Evolutionary conservation across 2,797 vertebrate genomes (phyloP), one percentile per base, ranked within the genome.

Genomic region (Poliocrania exsul): DNA sequence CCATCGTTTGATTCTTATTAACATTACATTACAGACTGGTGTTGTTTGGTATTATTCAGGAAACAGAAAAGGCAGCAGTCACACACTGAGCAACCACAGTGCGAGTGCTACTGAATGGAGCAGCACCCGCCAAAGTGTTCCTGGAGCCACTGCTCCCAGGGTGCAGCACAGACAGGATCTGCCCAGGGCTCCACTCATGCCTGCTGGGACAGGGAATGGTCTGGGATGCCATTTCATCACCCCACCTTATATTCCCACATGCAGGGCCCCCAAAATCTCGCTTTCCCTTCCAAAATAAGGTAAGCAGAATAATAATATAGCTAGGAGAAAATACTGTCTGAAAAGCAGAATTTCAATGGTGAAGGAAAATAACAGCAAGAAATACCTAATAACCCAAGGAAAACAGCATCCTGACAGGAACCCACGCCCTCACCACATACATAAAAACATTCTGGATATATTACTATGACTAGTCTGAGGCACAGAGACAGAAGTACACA

Each of bases 41-140:
- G 16, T 5, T 40, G 18, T 54, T 58, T 65, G 24, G 4, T 28
- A 23, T 44, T 62, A 73, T 13, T 44, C 1, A 3, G 35, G 65
- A 74, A 29, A 72, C 20, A 37, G 60, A 80, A 84, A 81, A 93
- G 25, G 31, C 66, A 92, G 66, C 47, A 88, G 47, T 28, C 50
- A 38, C 0, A 0, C 11, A 72, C 0, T 20, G 31, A 84, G 29
- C n/a, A 65, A 72, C 4, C 0, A 4, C 33, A 70, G n/a, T 0
- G 0, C 0, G 3, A 57, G 17, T 1, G 23, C 50, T 81, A 29
- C 66, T 33, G 69, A 54, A 44, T 0, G 3, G 15, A 86, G n/a
- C 1, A 2, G 35, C 35, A 64, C 10, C 26, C 81, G 54, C 33
- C 0, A 0, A 19, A 51, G 13, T 1, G 2, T 38, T 73, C 35